Evolutionary conservation across 2,888 invertebrate genomes (phyloP), one percentile per base, ranked within the genome.

Genomic region (Tetrapedia diversipes): DNA sequence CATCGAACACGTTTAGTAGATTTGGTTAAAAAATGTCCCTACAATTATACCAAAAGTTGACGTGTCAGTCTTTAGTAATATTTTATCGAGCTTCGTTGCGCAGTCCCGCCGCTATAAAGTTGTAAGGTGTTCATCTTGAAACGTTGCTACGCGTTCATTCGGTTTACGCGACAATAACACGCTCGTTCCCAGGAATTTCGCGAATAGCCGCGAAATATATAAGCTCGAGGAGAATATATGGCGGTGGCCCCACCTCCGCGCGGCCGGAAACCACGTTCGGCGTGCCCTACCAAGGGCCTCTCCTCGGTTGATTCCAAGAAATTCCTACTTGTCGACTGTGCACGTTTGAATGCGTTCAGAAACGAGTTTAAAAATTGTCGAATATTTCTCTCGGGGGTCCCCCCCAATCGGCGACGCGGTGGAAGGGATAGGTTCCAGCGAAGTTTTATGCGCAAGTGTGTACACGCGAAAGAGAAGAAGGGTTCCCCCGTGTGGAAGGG

Each of bases 291-390:
- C 67, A 11, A 47, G 22, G 54, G 73, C 41, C 16, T n/a, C n/a
- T n/a, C n/a, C 70, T 67, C 37, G 61, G 79, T 76, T 80, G 86
- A 87, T 89, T 89, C 88, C 86, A 69, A 87, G 88, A 89, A 89
- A 86, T 87, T 82, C 83, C 81, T 77, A 81, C 85, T 84, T 80
- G 83, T 76, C 79, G 82, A 69, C 79, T 65, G 80, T 49, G 59
- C 67, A 45, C 85, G 89, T 89, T 87, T 85, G 87, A 87, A 89
- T 88, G 88, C 85, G 87, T 86, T 87, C 88, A 82, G 87, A 87
- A 89, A 90, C 90, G 90, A 88, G 90, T 90, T 90, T 89, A 87
- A 90, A 89, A 90, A 90, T 89, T 90, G 89, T 87, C 89, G 90
- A 90, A 90, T 90, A 90, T 90, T 90, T 88, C 87, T 87, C 86